Evolutionary conservation across 2,113 vertebrate species (phyloP).

Genomic region (rat (Rattus norvegicus)): DNA sequence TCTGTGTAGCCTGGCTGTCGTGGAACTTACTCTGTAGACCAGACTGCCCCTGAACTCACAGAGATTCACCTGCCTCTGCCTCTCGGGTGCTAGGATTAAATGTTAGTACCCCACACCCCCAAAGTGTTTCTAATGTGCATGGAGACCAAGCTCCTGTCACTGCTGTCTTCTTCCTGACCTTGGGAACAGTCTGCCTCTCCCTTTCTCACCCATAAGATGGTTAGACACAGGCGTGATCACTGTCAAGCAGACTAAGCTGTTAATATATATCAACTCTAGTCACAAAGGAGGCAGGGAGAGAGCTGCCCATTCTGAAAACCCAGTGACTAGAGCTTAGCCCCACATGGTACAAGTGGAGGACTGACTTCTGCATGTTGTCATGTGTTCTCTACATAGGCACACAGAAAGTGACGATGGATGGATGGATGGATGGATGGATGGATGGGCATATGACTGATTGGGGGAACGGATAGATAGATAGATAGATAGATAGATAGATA

Average conservation of each 20-base stretch:
- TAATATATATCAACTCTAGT: background rate
- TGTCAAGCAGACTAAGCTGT: background rate
- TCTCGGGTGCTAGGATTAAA: too few species aligned
- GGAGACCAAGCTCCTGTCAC: background rate
- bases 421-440: too few species aligned
- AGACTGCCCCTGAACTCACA: too few species aligned
- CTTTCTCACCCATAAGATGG: background rate
- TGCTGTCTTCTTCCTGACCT: background rate
- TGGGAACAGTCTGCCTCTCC: background rate
- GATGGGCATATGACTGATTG: too few species aligned
- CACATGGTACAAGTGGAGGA: background rate
- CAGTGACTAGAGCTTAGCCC: background rate
- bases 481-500: too few species aligned
- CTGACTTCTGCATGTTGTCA: background rate
- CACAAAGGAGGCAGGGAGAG: background rate
- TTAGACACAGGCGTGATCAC: background rate
- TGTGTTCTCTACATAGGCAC: background rate
- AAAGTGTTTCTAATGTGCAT: background rate
- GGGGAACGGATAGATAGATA: too few species aligned
- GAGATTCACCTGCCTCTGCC: too few species aligned
- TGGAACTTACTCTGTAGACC: too few species aligned
- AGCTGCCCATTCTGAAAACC: background rate
- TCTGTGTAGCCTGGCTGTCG: too few species aligned
- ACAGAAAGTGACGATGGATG: too few species aligned
- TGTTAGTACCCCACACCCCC: too few species aligned